Conservation (phyloP, 1,140 invertebrate species). For the Charaxes varanes region DNA sequence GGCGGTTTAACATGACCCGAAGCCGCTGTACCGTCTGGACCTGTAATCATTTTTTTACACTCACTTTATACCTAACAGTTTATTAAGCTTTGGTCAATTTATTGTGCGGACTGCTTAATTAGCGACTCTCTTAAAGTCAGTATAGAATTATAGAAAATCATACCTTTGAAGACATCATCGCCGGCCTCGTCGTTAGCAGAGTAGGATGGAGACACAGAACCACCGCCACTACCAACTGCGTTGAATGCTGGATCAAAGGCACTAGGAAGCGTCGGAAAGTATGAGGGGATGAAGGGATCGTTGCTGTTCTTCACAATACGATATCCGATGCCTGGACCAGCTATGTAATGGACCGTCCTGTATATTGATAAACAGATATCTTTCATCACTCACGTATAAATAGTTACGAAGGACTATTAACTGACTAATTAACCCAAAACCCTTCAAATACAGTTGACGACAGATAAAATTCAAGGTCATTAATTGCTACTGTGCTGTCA, state of each 20-base stretch:
- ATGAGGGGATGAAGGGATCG: slow-evolving; percentile 71
- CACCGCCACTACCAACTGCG: slow-evolving; percentile 29
- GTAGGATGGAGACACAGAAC: slow-evolving; percentile 26
- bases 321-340: slow-evolving; percentile 84
- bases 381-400: not conserved
- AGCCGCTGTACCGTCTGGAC: slow-evolving; percentile 69
- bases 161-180: slow-evolving; percentile 65
- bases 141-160: no score
- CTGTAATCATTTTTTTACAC: slow-evolving; percentile 31
- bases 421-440: no score
- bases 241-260: slow-evolving; percentile 66
- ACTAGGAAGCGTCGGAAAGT: slow-evolving; percentile 65
- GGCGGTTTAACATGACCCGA: slow-evolving; percentile 71
- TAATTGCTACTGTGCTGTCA: no score
- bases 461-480: no score
- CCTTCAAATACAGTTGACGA: no score
- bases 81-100: not conserved
- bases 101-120: not conserved
- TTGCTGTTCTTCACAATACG: slow-evolving; percentile 79
- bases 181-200: slow-evolving; percentile 53
- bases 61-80: not conserved
- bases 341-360: slow-evolving; percentile 82
- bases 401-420: not conserved
- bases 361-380: not conserved
- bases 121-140: no score